These are phyloP conservation scores for Neelides folsomi DNA, from an alignment of 2,888 invertebrate species.

Conservation along the genomic window DNA sequence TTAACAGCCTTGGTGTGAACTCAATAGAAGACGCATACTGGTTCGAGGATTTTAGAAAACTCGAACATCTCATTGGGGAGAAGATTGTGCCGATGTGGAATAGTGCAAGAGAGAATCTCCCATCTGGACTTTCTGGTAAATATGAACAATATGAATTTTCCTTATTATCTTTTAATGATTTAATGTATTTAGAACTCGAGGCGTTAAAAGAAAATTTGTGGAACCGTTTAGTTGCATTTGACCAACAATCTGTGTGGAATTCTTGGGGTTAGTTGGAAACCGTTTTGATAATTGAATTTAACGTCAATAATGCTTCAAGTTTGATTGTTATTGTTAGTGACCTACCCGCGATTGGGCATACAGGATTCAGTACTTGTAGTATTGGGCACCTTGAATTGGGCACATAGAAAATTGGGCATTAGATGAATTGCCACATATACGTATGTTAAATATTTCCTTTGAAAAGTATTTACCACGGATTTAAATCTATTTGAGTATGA, in stretches of 20 bases:
- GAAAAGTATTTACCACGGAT: no score
- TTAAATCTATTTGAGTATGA: no score
- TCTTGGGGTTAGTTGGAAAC: constrained; percentile 27
- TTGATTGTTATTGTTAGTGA: no score
- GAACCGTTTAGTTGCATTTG: constrained; percentile 61
- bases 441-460: no score
- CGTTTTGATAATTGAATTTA: neutral
- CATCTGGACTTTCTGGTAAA: constrained; percentile 54
- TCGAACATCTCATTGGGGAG: constrained; percentile 56
- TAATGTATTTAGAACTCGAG: constrained; percentile 42
- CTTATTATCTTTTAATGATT: no score
- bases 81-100: constrained; percentile 61
- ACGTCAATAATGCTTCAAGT: no score
- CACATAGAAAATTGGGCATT: no score
- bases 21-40: constrained; percentile 82
- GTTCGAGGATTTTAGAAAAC: constrained; percentile 63
- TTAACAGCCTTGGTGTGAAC: constrained; percentile 53
- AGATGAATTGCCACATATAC: no score
- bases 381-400: no score
- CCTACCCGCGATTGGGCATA: no score
- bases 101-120: constrained; percentile 63
- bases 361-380: no score
- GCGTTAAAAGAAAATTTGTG: constrained; percentile 70
- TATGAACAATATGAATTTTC: no score
- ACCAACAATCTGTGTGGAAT: constrained; percentile 33